These are phyloP conservation scores for Orientallactaga bullata DNA, from an alignment of 2,113 vertebrate genomes.

Conservation along the genomic window DNA sequence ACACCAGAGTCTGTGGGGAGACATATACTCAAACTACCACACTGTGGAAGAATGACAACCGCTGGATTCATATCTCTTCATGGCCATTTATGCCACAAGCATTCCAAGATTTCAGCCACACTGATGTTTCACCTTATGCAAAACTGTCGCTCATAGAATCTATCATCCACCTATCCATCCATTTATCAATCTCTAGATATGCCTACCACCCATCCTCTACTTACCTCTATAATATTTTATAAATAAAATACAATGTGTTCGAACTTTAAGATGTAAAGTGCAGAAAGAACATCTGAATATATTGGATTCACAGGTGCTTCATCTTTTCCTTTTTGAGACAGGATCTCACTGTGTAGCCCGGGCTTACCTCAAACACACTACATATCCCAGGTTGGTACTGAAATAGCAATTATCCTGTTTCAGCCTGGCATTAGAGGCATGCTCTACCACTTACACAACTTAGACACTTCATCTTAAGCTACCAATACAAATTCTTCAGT, in stretches of 20 bases:
- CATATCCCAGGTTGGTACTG: not conserved
- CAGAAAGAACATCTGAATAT: not conserved
- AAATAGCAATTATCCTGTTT: not conserved
- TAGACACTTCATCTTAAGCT: not conserved
- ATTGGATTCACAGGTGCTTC: not conserved
- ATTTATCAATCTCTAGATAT: too few relatives aligned
- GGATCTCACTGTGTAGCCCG: not conserved
- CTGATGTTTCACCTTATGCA: not conserved
- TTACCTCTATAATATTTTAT: not conserved
- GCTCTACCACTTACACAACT: not conserved
- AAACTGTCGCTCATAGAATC: not conserved
- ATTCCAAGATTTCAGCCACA: not conserved
- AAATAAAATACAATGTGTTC: not conserved
- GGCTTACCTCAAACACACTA: not conserved
- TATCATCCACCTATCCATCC: not conserved
- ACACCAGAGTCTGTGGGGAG: too few relatives aligned
- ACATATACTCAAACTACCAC: too few relatives aligned
- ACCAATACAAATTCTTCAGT: constrained; percentile 30
- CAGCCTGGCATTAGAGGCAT: not conserved
- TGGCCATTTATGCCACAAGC: not conserved
- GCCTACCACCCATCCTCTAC: too few relatives aligned
- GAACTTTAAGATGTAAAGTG: not conserved
- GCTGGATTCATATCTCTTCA: not conserved
- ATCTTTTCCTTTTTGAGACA: not conserved
- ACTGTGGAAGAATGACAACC: not conserved